Conservation (phyloP, 2,888 invertebrate genomes). For the Pyrocoelia pectoralis region DNA sequence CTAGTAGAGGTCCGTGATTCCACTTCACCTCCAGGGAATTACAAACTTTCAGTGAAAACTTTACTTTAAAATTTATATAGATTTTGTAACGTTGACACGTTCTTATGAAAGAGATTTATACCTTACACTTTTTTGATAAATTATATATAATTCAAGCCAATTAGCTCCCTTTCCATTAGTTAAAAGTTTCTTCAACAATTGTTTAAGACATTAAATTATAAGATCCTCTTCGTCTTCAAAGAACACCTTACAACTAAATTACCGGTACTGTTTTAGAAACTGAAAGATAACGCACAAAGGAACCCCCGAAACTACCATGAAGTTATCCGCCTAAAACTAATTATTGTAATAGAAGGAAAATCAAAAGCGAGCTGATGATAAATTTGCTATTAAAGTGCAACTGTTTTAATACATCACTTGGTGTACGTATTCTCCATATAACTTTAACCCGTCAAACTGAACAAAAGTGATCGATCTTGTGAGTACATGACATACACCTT, state of each 20-base stretch:
- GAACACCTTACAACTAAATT: conserved; percentile 1
- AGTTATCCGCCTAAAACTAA: background rate
- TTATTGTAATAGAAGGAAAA: background rate
- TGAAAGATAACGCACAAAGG: background rate
- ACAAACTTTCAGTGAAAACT: conserved; percentile 19
- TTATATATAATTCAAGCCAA: too few relatives aligned
- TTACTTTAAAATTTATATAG: conserved; percentile 20
- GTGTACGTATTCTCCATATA: too few relatives aligned
- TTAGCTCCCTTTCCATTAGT: too few relatives aligned
- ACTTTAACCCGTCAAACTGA: too few relatives aligned
- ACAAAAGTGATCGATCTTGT: too few relatives aligned
- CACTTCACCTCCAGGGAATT: conserved; percentile 13
- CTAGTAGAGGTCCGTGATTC: conserved; percentile 12
- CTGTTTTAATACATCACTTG: too few relatives aligned
- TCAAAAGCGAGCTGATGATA: background rate
- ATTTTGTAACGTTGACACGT: conserved; percentile 17
- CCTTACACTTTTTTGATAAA: background rate
- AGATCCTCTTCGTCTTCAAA: background rate
- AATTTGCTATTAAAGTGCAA: background rate
- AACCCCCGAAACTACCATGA: background rate
- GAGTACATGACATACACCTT: too few relatives aligned
- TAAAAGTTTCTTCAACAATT: background rate
- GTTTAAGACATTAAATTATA: background rate
- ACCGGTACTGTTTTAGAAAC: background rate
- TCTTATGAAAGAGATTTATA: conserved; percentile 14